These are phyloP conservation scores for Mastomys natalensis DNA, from an alignment of 2,113 vertebrate species.

Conservation along the genomic window DNA sequence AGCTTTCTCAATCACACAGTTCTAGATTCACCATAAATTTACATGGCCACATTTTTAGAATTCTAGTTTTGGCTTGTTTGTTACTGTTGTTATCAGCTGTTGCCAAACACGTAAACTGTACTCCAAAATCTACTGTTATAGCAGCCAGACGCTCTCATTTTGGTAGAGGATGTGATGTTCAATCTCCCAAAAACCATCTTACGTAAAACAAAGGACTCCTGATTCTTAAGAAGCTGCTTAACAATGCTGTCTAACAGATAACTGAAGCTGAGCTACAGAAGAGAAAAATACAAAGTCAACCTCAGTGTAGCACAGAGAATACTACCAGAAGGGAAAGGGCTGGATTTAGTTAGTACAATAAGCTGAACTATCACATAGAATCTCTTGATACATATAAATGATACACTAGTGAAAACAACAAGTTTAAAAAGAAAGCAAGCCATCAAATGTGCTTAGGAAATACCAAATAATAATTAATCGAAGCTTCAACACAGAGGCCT, in stretches of 20 bases:
- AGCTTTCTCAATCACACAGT: not conserved
- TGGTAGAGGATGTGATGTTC: not conserved
- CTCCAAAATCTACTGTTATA: not conserved
- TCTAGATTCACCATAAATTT: constrained; percentile 13
- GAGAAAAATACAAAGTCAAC: not conserved
- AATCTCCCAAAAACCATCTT: not conserved
- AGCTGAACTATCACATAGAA: not conserved
- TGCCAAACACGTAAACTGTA: not conserved
- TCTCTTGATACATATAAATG: too few species aligned
- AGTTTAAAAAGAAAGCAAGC: not conserved
- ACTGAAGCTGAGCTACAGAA: not conserved
- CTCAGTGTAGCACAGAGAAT: not conserved
- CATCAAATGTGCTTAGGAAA: not conserved
- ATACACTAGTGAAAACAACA: not conserved
- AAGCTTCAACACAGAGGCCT: not conserved
- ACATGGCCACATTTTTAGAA: not conserved
- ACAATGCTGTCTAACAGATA: not conserved
- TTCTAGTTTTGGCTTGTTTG: not conserved
- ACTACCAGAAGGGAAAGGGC: not conserved
- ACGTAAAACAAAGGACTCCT: constrained; percentile 31
- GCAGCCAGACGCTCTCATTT: not conserved
- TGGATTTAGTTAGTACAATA: not conserved
- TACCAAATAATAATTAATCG: not conserved
- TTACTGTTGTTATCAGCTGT: not conserved
- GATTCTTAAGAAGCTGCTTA: not conserved